phyloP scores from a whole-genome alignment of 2,797 vertebrate genomes.

The Myripristis jacobus region DNA sequence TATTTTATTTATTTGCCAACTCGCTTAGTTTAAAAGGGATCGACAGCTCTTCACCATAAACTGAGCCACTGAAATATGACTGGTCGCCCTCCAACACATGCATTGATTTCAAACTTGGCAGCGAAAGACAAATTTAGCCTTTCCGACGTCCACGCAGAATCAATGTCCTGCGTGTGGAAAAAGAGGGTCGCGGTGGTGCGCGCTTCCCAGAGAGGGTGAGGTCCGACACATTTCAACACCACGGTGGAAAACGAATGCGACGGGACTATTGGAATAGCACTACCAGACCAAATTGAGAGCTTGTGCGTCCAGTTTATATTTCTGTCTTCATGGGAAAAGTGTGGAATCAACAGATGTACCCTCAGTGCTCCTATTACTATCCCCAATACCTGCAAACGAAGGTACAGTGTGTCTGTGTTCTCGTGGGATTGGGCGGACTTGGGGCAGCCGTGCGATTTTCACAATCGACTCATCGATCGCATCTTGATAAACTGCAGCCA shows the following conservation, averaged over 20 bases:
- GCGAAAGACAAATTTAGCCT: slow-evolving; percentile 30
- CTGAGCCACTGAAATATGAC: slow-evolving; percentile 12
- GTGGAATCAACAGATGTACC: slow-evolving; percentile 91
- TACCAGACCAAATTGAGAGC: slow-evolving; percentile 63
- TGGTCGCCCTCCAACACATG: slow-evolving; percentile 19
- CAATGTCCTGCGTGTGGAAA: slow-evolving; percentile 1
- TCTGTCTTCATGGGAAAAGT: slow-evolving; percentile 90
- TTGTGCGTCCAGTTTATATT: slow-evolving; percentile 80
- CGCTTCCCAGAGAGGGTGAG: slow-evolving; percentile 65
- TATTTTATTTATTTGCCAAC: neutral
- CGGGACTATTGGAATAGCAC: slow-evolving; percentile 76
- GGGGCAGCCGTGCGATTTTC: too few species aligned
- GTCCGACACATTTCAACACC: slow-evolving; percentile 44
- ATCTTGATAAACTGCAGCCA: too few species aligned
- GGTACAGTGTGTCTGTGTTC: slow-evolving; percentile 67
- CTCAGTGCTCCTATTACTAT: slow-evolving; percentile 90
- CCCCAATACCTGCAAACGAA: slow-evolving; percentile 90
- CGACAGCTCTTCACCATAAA: neutral
- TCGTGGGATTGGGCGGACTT: too few species aligned
- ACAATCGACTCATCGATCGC: too few species aligned
- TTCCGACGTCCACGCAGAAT: slow-evolving; percentile 19
- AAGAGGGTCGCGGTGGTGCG: neutral
- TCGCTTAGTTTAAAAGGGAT: neutral
- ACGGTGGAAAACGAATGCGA: slow-evolving; percentile 50
- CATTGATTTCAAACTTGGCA: slow-evolving; percentile 61